Conservation (phyloP, 2,797 vertebrate genomes). For the Rhinella marina region DNA sequence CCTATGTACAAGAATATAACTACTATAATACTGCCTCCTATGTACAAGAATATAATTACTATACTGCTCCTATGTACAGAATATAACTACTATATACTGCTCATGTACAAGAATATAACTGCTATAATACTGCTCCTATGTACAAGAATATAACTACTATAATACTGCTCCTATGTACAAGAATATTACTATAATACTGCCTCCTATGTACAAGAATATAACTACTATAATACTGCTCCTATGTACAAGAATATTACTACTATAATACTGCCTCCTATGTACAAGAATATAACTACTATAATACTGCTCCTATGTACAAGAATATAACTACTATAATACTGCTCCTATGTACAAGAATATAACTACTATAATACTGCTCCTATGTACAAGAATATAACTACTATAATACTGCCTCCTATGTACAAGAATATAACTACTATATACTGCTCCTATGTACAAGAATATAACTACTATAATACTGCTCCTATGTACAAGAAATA, state of each 20-base stretch:
- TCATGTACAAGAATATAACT: not conserved
- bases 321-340: constrained; percentile 1
- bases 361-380: not conserved
- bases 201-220: not conserved
- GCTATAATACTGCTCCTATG: not conserved
- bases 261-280: not conserved
- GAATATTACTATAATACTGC: not conserved
- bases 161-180: not conserved
- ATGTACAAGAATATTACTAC: not conserved
- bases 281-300: too few species aligned
- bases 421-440: constrained; percentile 11
- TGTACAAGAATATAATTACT: too few species aligned
- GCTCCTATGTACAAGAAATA: not conserved
- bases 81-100: too few species aligned
- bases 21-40: too few species aligned
- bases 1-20: too few species aligned
- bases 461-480: not conserved
- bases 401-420: constrained; percentile 2
- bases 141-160: not conserved
- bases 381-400: not conserved
- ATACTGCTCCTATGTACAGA: too few species aligned
- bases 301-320: not conserved
- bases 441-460: not conserved
- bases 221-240: not conserved
- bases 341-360: not conserved